Percentiles rank a stretch among this genome's conserved stretches.
Conservation (phyloP, 2,888 invertebrate species). For the Minunthozetes semirufus region DNA sequence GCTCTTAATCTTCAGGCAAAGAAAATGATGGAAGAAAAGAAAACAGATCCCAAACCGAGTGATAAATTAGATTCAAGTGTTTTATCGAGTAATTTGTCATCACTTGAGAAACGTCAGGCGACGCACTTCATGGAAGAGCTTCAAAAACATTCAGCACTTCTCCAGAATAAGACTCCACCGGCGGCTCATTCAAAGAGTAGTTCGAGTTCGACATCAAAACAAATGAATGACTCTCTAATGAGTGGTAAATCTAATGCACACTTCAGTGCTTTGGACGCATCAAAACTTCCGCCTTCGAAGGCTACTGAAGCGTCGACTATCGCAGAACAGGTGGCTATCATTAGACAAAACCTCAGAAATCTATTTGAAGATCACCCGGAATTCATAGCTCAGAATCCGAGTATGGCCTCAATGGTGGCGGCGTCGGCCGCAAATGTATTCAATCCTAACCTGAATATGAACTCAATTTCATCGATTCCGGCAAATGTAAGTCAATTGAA, state of each 20-base stretch:
- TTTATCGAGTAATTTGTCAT: too few species aligned
- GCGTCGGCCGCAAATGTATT: constrained; percentile 41
- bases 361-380: constrained; percentile 44
- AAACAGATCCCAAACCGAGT: constrained; percentile 20
- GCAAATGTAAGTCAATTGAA: constrained; percentile 43
- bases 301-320: constrained; percentile 12
- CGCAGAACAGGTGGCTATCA: constrained; percentile 37
- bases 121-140: constrained; percentile 27
- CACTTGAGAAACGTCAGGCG: neutral
- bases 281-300: constrained; percentile 5
- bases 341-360: constrained; percentile 43
- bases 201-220: neutral
- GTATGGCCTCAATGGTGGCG: constrained; percentile 33
- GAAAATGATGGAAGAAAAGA: constrained; percentile 39
- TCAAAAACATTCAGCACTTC: neutral
- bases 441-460: constrained; percentile 35
- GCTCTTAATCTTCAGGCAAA: constrained; percentile 44
- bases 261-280: neutral
- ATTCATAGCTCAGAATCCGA: constrained; percentile 41
- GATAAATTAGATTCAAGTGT: neutral
- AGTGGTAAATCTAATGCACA: neutral
- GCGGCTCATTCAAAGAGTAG: constrained; percentile 28
- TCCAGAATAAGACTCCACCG: constrained; percentile 18
- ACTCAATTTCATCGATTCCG: constrained; percentile 39
- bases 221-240: neutral